A percentile compares a stretch with the other conserved stretches of the same genome.
phyloP scores from a whole-genome alignment of 2,888 invertebrate species.

The Chymomyza amoena region DNA sequence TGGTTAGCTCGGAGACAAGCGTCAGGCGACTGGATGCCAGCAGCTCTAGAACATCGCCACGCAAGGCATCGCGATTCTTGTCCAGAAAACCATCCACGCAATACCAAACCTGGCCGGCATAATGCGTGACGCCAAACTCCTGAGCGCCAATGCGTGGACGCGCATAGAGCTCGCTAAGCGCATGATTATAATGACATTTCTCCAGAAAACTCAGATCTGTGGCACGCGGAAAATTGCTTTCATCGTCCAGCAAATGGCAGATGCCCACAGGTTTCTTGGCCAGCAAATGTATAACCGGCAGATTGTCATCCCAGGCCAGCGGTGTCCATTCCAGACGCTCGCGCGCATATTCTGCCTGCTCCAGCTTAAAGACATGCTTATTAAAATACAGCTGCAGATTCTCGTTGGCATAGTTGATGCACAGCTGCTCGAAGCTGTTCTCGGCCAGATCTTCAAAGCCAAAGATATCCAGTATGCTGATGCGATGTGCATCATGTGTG shows the following conservation, averaged over 20 bases:
- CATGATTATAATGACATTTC: conserved; percentile 99
- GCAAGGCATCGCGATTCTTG: conserved; percentile 95
- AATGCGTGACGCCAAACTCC: conserved; percentile 92
- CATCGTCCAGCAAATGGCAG: conserved; percentile 96
- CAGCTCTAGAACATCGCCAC: conserved; percentile 93
- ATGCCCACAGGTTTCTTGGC: conserved; percentile 98
- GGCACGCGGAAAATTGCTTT: conserved; percentile 98
- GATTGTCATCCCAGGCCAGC: conserved; percentile 86
- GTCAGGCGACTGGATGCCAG: conserved; percentile 90
- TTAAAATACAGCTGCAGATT: conserved; percentile 97
- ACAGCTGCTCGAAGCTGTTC: conserved; percentile 98
- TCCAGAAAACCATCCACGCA: conserved; percentile 97
- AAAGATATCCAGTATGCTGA: conserved; percentile 97
- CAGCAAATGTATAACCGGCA: conserved; percentile 92
- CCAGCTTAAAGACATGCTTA: conserved; percentile 96
- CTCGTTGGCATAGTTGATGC: conserved; percentile 99
- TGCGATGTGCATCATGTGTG: conserved; percentile 91
- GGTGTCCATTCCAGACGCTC: conserved; percentile 96
- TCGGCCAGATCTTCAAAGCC: conserved; percentile 97
- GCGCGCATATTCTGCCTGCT: conserved; percentile 96
- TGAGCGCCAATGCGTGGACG: conserved; percentile 91
- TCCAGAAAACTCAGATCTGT: conserved; percentile 97
- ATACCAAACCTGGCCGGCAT: conserved; percentile 97
- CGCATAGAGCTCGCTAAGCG: conserved; percentile 94
- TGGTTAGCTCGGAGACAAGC: conserved; percentile 84